phyloP scores from a whole-genome alignment of 64 coral and sea anemone species.

The Montipora capricornis region DNA sequence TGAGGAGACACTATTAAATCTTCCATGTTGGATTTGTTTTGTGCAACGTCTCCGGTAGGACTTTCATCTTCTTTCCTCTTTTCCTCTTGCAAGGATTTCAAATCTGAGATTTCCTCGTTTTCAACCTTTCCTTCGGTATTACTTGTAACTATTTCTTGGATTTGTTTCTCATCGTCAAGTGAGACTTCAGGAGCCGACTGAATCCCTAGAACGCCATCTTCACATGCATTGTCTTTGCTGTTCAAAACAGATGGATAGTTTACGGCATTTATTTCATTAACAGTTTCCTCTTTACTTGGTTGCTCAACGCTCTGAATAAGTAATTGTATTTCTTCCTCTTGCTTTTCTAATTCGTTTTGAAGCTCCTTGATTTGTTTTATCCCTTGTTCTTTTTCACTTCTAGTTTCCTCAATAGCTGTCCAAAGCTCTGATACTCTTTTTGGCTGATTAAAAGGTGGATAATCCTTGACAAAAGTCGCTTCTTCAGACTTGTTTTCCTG shows the following conservation, averaged over 20 bases:
- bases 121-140: not conserved
- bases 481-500: not conserved
- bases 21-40: not conserved
- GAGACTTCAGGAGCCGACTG: not conserved
- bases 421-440: conserved; percentile 26
- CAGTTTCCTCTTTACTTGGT: not conserved
- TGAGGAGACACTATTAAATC: not conserved
- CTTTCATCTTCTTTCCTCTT: not conserved
- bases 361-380: conserved; percentile 38
- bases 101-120: conserved; percentile 30
- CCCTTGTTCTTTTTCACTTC: conserved; percentile 43
- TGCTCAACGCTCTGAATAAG: not conserved
- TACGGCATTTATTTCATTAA: not conserved
- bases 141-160: not conserved
- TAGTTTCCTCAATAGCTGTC: conserved; percentile 9
- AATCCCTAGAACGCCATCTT: not conserved
- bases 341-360: conserved; percentile 9
- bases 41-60: not conserved
- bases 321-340: not conserved
- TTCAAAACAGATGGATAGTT: conserved; percentile 16
- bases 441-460: conserved; percentile 7
- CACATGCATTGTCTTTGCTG: not conserved
- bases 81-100: not conserved
- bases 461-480: not conserved
- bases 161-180: not conserved